Conservation (phyloP, 2,113 vertebrate genomes). For the Labeo catla region DNA sequence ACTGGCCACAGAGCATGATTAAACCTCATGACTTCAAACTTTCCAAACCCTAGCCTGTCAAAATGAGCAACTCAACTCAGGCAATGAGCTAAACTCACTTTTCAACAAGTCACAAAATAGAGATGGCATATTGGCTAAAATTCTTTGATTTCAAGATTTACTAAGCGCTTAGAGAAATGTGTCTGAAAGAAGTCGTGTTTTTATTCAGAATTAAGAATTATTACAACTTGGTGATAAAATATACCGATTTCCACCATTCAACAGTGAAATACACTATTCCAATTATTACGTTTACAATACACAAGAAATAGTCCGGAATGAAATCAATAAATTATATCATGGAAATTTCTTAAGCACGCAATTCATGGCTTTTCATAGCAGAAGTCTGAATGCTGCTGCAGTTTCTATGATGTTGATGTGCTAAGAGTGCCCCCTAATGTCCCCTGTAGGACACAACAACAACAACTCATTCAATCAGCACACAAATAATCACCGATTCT, state of each 20-base stretch:
- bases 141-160: conserved; percentile 3
- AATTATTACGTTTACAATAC: neutral
- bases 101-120: conserved; percentile 49
- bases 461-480: neutral
- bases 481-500: neutral
- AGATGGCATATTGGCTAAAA: conserved; percentile 24
- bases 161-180: neutral
- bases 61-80: conserved; percentile 53
- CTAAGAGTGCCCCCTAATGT: conserved; percentile 61
- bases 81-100: conserved; percentile 50
- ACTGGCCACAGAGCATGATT: conserved; percentile 60
- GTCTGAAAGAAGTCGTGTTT: conserved; percentile 28
- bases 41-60: conserved; percentile 63
- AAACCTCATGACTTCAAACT: conserved; percentile 68
- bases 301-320: neutral
- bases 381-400: neutral
- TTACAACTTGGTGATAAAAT: neutral
- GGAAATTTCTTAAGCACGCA: conserved; percentile 25
- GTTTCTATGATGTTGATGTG: conserved; percentile 48
- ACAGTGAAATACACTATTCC: conserved; percentile 1
- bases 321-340: conserved; percentile 41
- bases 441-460: conserved; percentile 14
- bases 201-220: conserved; percentile 35
- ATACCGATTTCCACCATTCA: conserved; percentile 25
- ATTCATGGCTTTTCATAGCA: neutral